These are phyloP conservation scores for Strix aluco DNA, from an alignment of 2,113 vertebrate species.

Conservation along the genomic window DNA sequence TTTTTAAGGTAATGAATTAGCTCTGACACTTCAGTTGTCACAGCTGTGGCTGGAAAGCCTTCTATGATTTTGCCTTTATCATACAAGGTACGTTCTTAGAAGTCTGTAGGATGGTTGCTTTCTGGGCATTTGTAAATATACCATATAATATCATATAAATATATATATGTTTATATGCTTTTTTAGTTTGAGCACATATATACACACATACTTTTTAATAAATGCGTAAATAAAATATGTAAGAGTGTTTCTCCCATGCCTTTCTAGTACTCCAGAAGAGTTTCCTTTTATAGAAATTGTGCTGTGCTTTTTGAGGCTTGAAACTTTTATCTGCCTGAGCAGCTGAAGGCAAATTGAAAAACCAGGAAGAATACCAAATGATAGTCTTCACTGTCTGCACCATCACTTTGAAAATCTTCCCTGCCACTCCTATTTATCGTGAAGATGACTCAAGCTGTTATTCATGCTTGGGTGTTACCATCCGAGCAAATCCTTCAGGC, in stretches of 20 bases:
- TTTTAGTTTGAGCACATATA: background rate
- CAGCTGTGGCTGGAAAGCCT: background rate
- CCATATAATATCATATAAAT: background rate
- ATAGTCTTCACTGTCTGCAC: background rate
- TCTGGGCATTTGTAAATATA: background rate
- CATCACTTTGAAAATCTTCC: slow-evolving; percentile 27
- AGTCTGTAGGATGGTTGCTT: background rate
- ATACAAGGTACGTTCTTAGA: background rate
- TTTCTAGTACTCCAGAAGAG: background rate
- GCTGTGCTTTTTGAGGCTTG: background rate
- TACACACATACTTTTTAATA: background rate
- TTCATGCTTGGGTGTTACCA: slow-evolving; percentile 31
- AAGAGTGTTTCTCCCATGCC: background rate
- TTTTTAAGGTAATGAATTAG: background rate
- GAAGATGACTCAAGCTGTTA: slow-evolving; percentile 36
- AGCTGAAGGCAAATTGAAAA: slow-evolving; percentile 16
- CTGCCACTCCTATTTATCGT: slow-evolving; percentile 17
- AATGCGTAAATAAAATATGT: background rate
- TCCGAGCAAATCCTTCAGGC: background rate
- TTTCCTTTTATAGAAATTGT: background rate
- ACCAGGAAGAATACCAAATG: background rate
- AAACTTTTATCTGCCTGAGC: background rate
- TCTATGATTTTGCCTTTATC: background rate
- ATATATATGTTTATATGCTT: background rate
- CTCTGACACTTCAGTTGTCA: background rate